Percentiles rank a stretch among this genome's conserved stretches.
Conservation (phyloP, 2,888 invertebrate genomes). For the Ophion slaviceki region DNA sequence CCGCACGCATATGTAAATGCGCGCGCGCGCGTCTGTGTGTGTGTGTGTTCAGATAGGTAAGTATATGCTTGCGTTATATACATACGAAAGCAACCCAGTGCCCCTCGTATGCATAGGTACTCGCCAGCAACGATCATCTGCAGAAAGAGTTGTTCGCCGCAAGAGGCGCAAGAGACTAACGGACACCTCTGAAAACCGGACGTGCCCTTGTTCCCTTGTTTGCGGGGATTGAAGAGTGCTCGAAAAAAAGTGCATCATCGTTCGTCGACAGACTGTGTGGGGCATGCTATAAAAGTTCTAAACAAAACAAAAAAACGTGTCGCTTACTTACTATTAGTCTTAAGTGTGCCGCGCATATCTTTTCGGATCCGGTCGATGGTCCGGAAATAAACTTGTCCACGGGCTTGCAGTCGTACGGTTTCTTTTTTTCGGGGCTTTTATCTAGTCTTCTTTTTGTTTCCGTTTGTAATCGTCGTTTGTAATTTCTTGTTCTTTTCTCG, state of each 20-base stretch:
- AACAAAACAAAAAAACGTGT: neutral
- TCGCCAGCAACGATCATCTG: neutral
- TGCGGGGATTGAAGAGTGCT: neutral
- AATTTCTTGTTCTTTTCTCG: neutral
- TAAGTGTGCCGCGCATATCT: neutral
- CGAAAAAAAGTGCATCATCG: neutral
- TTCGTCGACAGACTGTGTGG: neutral
- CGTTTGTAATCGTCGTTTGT: neutral
- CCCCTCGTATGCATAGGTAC: slow-evolving; percentile 29
- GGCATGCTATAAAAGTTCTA: neutral
- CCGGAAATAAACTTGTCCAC: neutral
- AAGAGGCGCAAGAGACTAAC: slow-evolving; percentile 68
- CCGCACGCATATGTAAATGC: neutral
- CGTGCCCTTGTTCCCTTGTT: slow-evolving; percentile 57
- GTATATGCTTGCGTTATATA: slow-evolving; percentile 2
- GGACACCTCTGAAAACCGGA: slow-evolving; percentile 66
- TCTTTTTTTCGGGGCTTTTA: neutral
- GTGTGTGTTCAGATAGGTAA: no score
- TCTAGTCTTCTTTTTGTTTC: neutral
- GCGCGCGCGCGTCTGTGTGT: neutral
- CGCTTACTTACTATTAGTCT: neutral
- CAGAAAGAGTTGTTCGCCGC: slow-evolving; percentile 63
- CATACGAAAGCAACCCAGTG: slow-evolving; percentile 48
- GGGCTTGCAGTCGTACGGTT: neutral
- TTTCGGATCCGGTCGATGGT: neutral